Percentiles rank a stretch among this genome's conserved stretches.
These are phyloP conservation scores for Apis laboriosa DNA, from an alignment of 1,140 invertebrate species.

Conservation along the genomic window DNA sequence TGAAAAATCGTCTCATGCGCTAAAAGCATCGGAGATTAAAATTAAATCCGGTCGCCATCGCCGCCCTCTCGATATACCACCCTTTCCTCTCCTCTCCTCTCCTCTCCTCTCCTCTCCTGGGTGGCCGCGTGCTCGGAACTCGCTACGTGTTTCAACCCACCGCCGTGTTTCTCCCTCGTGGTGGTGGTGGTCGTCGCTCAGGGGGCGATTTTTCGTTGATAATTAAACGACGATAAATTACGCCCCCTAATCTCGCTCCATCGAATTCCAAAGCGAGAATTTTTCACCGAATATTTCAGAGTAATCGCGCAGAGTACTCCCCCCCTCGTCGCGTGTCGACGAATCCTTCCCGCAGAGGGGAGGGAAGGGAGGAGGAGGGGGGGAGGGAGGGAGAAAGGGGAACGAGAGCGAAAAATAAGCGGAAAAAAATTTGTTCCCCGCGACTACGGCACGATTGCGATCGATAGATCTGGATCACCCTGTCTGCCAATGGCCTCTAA, in stretches of 20 bases:
- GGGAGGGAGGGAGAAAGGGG: no score
- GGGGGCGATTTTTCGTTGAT: constrained; percentile 57
- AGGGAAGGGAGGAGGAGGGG: neutral
- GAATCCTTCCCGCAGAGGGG: neutral
- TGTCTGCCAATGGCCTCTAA: no score
- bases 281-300: constrained; percentile 48
- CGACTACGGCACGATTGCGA: no score
- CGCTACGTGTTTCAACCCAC: constrained; percentile 13
- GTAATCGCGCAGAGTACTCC: constrained; percentile 8
- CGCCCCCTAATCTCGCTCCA: constrained; percentile 37
- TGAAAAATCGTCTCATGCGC: constrained; percentile 65
- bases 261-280: constrained; percentile 49
- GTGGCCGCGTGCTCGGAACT: neutral
- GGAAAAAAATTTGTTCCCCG: no score
- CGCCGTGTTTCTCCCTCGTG: constrained; percentile 18
- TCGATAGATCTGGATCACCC: no score
- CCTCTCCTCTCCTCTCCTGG: neutral
- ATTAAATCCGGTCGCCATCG: constrained; percentile 60
- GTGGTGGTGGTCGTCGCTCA: neutral
- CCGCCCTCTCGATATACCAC: constrained; percentile 32
- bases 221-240: constrained; percentile 66
- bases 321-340: neutral
- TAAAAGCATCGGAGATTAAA: constrained; percentile 69
- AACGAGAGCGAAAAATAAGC: no score
- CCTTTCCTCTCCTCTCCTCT: neutral